A percentile compares a stretch with the other conserved stretches of the same genome.
phyloP scores from a whole-genome alignment of 2,797 vertebrate species.

The Atherinosoma microstoma region DNA sequence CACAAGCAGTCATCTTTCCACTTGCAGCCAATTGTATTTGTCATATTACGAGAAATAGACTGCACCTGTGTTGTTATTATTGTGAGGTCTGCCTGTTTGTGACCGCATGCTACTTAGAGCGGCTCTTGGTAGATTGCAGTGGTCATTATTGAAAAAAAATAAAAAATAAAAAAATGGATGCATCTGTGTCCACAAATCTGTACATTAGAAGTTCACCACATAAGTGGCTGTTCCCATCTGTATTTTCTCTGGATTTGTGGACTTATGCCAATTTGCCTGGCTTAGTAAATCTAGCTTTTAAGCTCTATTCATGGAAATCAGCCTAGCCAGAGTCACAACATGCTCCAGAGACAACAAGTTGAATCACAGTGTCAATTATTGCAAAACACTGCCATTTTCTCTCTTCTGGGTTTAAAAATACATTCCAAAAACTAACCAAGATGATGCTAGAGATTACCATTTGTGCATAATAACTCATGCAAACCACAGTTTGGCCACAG shows the following conservation, averaged over 20 bases:
- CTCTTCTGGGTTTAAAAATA: slow-evolving; percentile 5
- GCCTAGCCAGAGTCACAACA: neutral
- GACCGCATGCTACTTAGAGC: neutral
- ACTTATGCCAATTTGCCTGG: neutral
- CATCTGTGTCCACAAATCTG: neutral
- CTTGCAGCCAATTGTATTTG: neutral
- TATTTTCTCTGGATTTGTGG: neutral
- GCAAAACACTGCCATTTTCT: slow-evolving; percentile 11
- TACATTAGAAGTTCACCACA: neutral
- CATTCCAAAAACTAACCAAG: slow-evolving; percentile 23
- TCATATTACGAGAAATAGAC: neutral
- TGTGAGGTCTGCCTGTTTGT: neutral
- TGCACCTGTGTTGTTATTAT: neutral
- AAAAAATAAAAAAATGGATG: too few species aligned
- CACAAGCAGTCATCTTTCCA: neutral
- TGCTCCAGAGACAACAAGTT: slow-evolving; percentile 15
- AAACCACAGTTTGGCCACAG: slow-evolving; percentile 11
- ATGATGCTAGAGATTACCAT: slow-evolving; percentile 8
- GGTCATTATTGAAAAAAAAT: neutral
- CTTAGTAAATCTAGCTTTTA: neutral
- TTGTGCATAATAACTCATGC: slow-evolving; percentile 11
- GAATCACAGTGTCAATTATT: slow-evolving; percentile 35
- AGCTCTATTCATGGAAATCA: slow-evolving; percentile 21
- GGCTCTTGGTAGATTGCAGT: neutral
- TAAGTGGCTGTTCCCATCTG: neutral